These are phyloP conservation scores for Drosophila infuscata DNA, from an alignment of 2,888 invertebrate genomes.

Conservation along the genomic window DNA sequence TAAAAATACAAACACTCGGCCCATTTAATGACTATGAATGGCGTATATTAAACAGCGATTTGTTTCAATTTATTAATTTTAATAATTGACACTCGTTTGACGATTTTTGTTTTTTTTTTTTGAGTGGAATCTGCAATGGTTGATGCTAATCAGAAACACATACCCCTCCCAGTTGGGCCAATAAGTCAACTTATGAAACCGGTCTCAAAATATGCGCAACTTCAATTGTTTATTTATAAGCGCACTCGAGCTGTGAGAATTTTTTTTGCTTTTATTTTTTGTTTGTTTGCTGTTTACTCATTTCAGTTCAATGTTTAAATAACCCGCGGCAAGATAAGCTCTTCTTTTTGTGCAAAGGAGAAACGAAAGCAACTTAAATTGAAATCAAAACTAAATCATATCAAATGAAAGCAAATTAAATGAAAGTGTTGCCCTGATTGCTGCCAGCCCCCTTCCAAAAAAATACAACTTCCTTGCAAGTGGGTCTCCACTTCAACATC, in stretches of 20 bases:
- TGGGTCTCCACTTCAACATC: slow-evolving; percentile 4
- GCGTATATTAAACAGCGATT: slow-evolving; percentile 45
- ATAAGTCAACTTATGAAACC: slow-evolving; percentile 23
- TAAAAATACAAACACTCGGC: slow-evolving; percentile 5
- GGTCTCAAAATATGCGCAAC: slow-evolving; percentile 31
- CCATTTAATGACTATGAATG: slow-evolving; percentile 13
- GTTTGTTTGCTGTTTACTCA: background rate
- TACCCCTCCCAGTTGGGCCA: slow-evolving; percentile 3
- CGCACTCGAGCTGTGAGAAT: background rate
- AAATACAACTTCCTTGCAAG: slow-evolving; percentile 30
- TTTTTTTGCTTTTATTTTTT: slow-evolving; percentile 2
- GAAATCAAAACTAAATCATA: slow-evolving; percentile 13
- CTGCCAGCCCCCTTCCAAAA: slow-evolving; percentile 3
- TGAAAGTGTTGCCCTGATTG: slow-evolving; percentile 59
- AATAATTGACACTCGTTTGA: slow-evolving; percentile 21
- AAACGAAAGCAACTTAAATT: slow-evolving; percentile 63
- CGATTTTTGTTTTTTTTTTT: background rate
- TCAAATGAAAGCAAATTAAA: slow-evolving; percentile 49
- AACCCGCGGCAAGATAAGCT: slow-evolving; percentile 2
- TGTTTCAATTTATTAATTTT: slow-evolving; percentile 47
- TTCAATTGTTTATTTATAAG: slow-evolving; percentile 27
- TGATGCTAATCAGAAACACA: slow-evolving; percentile 12
- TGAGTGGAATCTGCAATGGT: background rate
- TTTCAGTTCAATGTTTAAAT: slow-evolving; percentile 19
- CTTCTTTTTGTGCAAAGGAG: slow-evolving; percentile 7